Evolutionary conservation across 2,113 vertebrate genomes (phyloP).

Genomic region (Mionectes macconnelli): DNA sequence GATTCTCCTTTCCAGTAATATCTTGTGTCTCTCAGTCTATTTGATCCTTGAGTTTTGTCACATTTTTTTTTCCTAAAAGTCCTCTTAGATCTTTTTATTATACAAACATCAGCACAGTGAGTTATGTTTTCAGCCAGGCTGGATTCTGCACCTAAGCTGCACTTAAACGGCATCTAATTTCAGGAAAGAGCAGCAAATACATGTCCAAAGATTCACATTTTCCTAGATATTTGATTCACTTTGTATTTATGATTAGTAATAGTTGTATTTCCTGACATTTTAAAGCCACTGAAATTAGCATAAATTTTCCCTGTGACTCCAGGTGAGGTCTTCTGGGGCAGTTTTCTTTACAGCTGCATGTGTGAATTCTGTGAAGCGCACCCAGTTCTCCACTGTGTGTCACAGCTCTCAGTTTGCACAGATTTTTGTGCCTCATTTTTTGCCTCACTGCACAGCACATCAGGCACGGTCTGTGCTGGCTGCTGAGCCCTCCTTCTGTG

Average conservation of each 20-base stretch:
- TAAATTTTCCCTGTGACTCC: not conserved
- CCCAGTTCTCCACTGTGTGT: fast-evolving
- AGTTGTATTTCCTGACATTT: not conserved
- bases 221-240: not conserved
- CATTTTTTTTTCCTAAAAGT: not conserved
- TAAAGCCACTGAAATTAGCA: not conserved
- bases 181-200: not conserved
- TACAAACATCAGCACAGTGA: not conserved
- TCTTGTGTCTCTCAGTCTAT: not conserved
- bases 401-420: not conserved
- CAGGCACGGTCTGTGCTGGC: not conserved
- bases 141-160: not conserved
- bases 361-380: not conserved
- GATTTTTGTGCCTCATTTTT: fast-evolving
- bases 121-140: not conserved
- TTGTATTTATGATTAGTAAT: not conserved
- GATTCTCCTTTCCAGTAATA: not conserved
- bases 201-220: not conserved
- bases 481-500: not conserved
- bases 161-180: not conserved
- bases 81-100: not conserved
- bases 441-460: not conserved
- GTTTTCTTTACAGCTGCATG: not conserved
- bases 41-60: not conserved
- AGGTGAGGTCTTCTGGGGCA: not conserved